These are phyloP conservation scores for Mustela nigripes DNA, from an alignment of 2,113 vertebrate species.

Conservation along the genomic window DNA sequence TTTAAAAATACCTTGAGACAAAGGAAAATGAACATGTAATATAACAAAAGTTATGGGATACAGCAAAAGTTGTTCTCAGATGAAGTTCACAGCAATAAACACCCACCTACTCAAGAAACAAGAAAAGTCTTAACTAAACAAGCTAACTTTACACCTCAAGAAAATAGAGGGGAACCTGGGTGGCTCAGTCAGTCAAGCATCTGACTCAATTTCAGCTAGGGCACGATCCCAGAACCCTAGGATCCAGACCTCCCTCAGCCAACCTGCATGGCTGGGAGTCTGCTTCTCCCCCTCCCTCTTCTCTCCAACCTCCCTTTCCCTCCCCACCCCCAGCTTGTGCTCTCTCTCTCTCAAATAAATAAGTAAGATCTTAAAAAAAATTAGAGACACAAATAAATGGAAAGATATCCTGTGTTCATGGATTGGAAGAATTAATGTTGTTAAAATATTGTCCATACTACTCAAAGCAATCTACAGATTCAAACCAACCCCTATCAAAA, in stretches of 20 bases:
- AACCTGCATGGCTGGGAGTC: background rate
- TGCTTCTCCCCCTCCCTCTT: background rate
- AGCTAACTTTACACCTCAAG: background rate
- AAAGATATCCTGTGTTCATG: background rate
- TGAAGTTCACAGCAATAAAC: background rate
- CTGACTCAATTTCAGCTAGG: background rate
- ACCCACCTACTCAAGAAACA: background rate
- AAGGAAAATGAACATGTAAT: background rate
- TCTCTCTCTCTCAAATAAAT: background rate
- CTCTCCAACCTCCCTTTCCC: fast-evolving
- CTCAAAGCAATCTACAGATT: background rate
- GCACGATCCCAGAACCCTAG: background rate
- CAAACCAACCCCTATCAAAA: background rate
- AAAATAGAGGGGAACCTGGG: background rate
- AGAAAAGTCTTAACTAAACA: background rate
- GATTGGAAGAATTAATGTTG: background rate
- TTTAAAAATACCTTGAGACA: background rate
- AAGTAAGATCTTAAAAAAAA: background rate
- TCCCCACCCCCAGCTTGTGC: background rate
- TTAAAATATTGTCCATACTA: background rate
- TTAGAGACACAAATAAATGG: background rate
- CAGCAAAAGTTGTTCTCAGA: background rate
- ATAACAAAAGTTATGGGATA: background rate
- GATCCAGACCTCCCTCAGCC: no score
- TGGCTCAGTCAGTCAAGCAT: background rate